Evolutionary conservation across 2,888 invertebrate genomes (phyloP).

Genomic region (Cremastinae sp.): DNA sequence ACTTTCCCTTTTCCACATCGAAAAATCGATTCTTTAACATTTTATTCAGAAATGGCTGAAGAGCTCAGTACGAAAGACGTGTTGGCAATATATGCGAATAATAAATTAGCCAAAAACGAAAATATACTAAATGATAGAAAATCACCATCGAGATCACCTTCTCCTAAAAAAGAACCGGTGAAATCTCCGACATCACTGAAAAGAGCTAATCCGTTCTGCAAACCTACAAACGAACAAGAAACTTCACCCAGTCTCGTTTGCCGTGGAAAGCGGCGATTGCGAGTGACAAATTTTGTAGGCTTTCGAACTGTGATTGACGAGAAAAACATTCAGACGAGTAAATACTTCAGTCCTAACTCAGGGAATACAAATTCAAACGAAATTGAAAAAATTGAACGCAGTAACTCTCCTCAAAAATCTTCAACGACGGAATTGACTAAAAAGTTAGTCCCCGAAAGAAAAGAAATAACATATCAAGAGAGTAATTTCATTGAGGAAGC

Average conservation of each 20-base stretch:
- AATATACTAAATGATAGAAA: constrained; percentile 40
- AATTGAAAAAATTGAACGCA: constrained; percentile 21
- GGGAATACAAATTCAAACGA: constrained; percentile 18
- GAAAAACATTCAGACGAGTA: constrained; percentile 68
- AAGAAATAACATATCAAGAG: constrained; percentile 9
- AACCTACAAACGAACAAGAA: constrained; percentile 55
- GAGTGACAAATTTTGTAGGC: constrained; percentile 64
- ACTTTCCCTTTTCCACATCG: not conserved
- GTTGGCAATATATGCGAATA: constrained; percentile 55
- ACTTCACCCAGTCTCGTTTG: constrained; percentile 74
- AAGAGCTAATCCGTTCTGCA: constrained; percentile 71
- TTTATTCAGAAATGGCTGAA: constrained; percentile 54
- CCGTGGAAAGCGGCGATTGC: constrained; percentile 67
- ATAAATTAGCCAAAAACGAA: constrained; percentile 54
- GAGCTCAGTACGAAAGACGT: constrained; percentile 58
- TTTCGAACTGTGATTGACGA: constrained; percentile 74
- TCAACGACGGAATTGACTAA: constrained; percentile 1
- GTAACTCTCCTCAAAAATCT: not conserved
- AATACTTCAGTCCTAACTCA: constrained; percentile 70
- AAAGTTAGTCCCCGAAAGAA: not conserved
- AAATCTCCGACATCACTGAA: constrained; percentile 59
- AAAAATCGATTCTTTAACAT: not conserved
- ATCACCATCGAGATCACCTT: constrained; percentile 28
- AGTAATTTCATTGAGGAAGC: constrained; percentile 27
- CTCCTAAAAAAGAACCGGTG: constrained; percentile 6